Evolutionary conservation across 2,797 vertebrate species (phyloP).

Genomic region (Threskiornis aethiopicus): DNA sequence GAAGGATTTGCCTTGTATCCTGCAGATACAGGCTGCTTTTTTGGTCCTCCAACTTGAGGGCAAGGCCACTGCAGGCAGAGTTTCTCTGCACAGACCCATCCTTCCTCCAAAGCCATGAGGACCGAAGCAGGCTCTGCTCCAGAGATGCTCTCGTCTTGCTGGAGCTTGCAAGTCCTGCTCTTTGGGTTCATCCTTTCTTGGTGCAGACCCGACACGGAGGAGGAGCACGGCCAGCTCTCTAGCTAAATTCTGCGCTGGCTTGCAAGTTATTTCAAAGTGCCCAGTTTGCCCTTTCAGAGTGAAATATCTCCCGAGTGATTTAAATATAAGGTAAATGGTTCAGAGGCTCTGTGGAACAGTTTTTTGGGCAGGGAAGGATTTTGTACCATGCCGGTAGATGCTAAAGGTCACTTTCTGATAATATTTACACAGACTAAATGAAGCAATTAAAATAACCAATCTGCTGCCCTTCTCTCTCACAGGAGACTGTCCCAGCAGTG

Average conservation of each 20-base stretch:
- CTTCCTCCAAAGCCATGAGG: neutral
- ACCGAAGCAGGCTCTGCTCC: neutral
- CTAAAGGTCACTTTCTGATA: neutral
- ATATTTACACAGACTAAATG: neutral
- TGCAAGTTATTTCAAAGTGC: neutral
- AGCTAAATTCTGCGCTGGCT: neutral
- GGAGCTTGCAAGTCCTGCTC: neutral
- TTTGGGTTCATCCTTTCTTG: neutral
- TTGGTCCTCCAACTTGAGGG: neutral
- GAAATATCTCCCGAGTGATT: neutral
- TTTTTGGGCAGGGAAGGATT: neutral
- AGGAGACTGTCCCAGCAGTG: neutral
- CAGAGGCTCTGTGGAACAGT: neutral
- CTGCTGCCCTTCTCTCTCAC: neutral
- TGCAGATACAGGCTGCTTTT: neutral
- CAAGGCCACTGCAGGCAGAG: neutral
- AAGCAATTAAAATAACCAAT: conserved; percentile 5
- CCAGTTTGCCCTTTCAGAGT: neutral
- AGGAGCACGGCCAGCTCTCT: neutral
- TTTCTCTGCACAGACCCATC: neutral
- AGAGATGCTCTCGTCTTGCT: neutral
- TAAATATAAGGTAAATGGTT: neutral
- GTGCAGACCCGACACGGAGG: neutral
- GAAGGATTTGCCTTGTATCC: neutral
- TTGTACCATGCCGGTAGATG: neutral